Percentiles rank a stretch among this genome's conserved stretches.
Conservation (phyloP, 2,113 vertebrate species). For the Bubo blakistoni region DNA sequence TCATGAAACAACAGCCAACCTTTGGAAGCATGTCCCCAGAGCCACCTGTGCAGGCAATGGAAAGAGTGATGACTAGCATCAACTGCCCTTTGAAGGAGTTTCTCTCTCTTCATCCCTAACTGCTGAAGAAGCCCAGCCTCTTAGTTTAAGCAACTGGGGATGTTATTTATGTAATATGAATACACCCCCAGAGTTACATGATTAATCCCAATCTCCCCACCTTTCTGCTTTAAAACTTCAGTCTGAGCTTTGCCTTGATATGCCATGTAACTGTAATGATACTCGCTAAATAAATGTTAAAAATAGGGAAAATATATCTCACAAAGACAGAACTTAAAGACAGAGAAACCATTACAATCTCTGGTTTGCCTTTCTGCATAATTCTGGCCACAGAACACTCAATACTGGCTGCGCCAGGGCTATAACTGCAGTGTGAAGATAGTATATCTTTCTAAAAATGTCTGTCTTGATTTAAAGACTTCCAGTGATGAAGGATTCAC, state of each 20-base stretch:
- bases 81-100: background rate
- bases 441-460: slow-evolving; percentile 10
- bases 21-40: background rate
- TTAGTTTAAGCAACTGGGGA: background rate
- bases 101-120: background rate
- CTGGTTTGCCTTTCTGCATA: background rate
- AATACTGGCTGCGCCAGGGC: background rate
- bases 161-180: background rate
- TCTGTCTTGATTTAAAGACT: slow-evolving; percentile 41
- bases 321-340: background rate
- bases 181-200: background rate
- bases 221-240: background rate
- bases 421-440: background rate
- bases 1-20: background rate
- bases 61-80: background rate
- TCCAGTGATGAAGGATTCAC: slow-evolving; percentile 23
- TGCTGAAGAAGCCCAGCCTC: background rate
- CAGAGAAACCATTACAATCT: background rate
- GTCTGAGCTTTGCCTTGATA: background rate
- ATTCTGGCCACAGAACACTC: background rate
- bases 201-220: background rate
- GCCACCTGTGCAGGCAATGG: background rate
- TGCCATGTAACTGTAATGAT: background rate
- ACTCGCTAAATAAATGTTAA: background rate
- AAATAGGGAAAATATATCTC: background rate